phyloP scores from a whole-genome alignment of 2,797 vertebrate genomes.

The Acanthiza pusilla region DNA sequence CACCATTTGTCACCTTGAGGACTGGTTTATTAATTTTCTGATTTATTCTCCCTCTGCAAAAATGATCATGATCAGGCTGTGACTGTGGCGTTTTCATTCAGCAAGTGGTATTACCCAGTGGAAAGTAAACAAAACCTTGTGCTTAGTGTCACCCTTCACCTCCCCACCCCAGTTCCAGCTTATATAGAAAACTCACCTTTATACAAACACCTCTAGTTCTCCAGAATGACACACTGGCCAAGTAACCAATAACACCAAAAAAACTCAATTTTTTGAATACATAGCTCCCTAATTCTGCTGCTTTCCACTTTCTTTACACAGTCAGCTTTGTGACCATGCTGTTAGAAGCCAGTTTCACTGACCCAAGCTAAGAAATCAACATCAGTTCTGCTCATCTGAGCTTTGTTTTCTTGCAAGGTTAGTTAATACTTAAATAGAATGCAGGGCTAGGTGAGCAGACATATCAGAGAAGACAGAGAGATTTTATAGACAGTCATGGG shows the following conservation, averaged over 20 bases:
- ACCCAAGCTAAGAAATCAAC: background rate
- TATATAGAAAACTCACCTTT: background rate
- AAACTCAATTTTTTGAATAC: background rate
- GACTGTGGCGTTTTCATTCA: background rate
- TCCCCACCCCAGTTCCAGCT: background rate
- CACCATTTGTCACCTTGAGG: background rate
- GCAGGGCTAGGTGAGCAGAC: background rate
- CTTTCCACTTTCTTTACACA: background rate
- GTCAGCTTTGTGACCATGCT: background rate
- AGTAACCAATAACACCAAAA: background rate
- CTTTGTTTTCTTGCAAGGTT: background rate
- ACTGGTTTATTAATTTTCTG: background rate
- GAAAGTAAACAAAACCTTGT: background rate
- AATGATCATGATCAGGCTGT: background rate
- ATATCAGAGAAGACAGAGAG: accelerated
- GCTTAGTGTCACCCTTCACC: background rate
- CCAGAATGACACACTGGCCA: background rate
- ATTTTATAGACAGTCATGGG: background rate
- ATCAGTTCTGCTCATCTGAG: background rate
- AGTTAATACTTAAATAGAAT: background rate
- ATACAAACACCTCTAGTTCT: background rate
- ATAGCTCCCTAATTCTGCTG: background rate
- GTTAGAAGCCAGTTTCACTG: background rate
- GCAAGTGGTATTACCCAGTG: background rate
- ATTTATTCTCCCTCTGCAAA: background rate